Evolutionary conservation across 2,797 vertebrate genomes (phyloP), one percentile per base, ranked within the genome.

Genomic region (Falco naumanni): DNA sequence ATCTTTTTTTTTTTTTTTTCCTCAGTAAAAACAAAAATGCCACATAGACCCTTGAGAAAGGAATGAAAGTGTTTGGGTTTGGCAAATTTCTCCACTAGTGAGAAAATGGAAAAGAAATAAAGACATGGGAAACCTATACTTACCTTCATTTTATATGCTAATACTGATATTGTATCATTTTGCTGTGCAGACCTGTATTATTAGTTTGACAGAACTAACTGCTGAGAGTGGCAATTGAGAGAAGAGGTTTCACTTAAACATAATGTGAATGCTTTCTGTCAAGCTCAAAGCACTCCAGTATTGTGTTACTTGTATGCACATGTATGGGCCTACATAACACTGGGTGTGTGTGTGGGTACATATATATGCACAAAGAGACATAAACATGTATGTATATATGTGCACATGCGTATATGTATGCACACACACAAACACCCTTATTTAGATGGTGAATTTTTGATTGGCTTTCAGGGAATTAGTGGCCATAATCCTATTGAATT

Each of bases 41-140:
- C 85, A 93, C 78, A 54, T n/a, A 90, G 78, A 79, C 86, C 91
- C 87, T 95, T 68, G 88, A 95, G 89, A 93, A 96, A 82, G 84
- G 95, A 94, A 96, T n/a, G 28, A 31, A 92, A 94, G 70, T 87
- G 56, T 97, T 92, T 90, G 50, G 88, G 92, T 97, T 98, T 97
- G 96, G 88, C 87, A 91, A 97, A 92, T 95, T 92, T 96, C 90
- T 96, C 82, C 59, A 82, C 86, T 33, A 90, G 90, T 17, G 75
- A 94, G 92, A 95, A 96, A 94, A 95, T 45, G 45, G 70, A 84
- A 71, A 94, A 96, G 87, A 97, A 97, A 98, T 97, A 98, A 98
- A 98, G 89, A 70, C 91, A 75, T 21, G 65, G 87, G 83, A 94
- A 97, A 96, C 82, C 89, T 94, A 64, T 75, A 97, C 74, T 96